Conservation (phyloP, 2,113 vertebrate species). For the Myiopsitta monachus region DNA sequence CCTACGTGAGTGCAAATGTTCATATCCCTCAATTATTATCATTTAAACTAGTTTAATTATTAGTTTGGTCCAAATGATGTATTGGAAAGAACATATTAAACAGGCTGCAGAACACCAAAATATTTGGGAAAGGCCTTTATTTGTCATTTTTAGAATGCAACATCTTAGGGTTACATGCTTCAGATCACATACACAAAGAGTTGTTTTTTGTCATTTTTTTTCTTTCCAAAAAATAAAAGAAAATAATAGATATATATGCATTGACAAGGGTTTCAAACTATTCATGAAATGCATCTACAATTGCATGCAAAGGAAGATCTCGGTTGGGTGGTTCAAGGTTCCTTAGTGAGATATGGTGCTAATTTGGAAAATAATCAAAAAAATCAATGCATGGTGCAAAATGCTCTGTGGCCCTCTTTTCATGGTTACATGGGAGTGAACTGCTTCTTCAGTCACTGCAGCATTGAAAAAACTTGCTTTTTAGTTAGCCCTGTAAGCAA, state of each 20-base stretch:
- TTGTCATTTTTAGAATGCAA: conserved; percentile 97
- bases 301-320: conserved; percentile 94
- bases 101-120: conserved; percentile 93
- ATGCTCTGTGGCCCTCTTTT: conserved; percentile 88
- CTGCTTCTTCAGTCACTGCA: conserved; percentile 98
- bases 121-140: conserved; percentile 99
- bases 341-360: conserved; percentile 88
- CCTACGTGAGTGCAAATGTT: conserved; percentile 56
- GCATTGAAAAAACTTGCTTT: conserved; percentile 95
- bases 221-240: conserved; percentile 72
- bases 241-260: conserved; percentile 87
- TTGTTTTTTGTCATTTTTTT: conserved; percentile 74
- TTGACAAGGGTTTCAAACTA: conserved; percentile 88
- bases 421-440: conserved; percentile 93
- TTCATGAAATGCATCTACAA: conserved; percentile 89
- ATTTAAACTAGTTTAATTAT: conserved; percentile 39
- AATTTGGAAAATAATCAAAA: conserved; percentile 76
- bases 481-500: conserved; percentile 99
- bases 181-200: conserved; percentile 97
- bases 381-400: conserved; percentile 89
- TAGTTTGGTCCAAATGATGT: conserved; percentile 60
- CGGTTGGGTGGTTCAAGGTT: conserved; percentile 81
- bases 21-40: conserved; percentile 31
- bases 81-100: conserved; percentile 79
- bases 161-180: conserved; percentile 98